A percentile compares a stretch with the other conserved stretches of the same genome.
phyloP scores from a whole-genome alignment of 1,140 invertebrate genomes.

The Bombus affinis region DNA sequence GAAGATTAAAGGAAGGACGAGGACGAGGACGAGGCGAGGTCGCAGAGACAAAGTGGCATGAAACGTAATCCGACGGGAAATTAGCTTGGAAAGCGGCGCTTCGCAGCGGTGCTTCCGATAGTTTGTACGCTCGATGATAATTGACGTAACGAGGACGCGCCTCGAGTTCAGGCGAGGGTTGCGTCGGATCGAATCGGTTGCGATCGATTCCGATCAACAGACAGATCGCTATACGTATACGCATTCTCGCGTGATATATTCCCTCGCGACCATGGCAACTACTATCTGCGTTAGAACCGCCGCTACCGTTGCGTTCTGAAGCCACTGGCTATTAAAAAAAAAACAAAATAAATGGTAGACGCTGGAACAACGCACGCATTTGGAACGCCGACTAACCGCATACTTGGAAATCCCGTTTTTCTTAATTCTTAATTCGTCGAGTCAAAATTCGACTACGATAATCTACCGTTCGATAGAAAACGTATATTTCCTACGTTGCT shows the following conservation, averaged over 20 bases:
- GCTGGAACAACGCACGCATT: not conserved
- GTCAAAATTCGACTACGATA: not conserved
- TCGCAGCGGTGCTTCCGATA: conserved; percentile 64
- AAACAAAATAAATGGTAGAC: not conserved
- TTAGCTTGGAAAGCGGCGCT: conserved; percentile 63
- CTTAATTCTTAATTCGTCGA: too few species aligned
- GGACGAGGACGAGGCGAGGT: not conserved
- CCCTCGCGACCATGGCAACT: conserved; percentile 26
- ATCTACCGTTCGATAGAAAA: too few species aligned
- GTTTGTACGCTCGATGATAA: conserved; percentile 71
- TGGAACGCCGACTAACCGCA: not conserved
- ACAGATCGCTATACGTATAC: conserved; percentile 59
- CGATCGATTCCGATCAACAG: not conserved
- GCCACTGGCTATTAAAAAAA: not conserved
- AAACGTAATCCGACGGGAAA: conserved; percentile 65
- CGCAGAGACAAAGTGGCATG: not conserved
- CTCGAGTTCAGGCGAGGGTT: not conserved
- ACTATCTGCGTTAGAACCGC: not conserved
- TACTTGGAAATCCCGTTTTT: not conserved
- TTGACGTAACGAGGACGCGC: conserved; percentile 70
- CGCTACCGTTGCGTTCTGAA: not conserved
- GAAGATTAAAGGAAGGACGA: not conserved
- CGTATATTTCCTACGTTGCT: too few species aligned
- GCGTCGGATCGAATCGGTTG: not conserved
- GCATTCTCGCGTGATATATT: not conserved